Percentiles rank a stretch among this genome's conserved stretches.
These are phyloP conservation scores for Coelopa frigida DNA, from an alignment of 1,140 invertebrate genomes.

Conservation along the genomic window DNA sequence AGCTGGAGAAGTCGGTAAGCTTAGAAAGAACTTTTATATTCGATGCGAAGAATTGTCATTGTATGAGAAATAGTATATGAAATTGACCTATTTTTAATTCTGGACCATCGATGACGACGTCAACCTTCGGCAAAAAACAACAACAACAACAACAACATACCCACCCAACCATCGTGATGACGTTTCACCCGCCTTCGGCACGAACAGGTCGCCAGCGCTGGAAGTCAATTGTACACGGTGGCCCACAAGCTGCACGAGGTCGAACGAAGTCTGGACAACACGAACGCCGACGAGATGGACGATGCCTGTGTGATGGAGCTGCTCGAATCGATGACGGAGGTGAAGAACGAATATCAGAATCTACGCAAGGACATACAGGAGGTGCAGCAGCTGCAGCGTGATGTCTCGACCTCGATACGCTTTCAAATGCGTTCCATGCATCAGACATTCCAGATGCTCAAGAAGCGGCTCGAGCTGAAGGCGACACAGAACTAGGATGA, in stretches of 20 bases:
- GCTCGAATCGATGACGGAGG: constrained; percentile 51
- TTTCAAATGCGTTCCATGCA: constrained; percentile 42
- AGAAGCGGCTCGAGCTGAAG: constrained; percentile 33
- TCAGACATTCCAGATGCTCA: constrained; percentile 39
- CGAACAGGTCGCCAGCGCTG: constrained; percentile 37
- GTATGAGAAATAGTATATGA: too few relatives aligned
- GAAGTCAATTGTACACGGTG: constrained; percentile 40
- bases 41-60: too few relatives aligned
- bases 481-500: neutral
- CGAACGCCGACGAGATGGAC: constrained; percentile 28
- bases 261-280: constrained; percentile 32
- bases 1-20: constrained; percentile 42
- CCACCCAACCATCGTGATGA: too few relatives aligned
- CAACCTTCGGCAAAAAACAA: too few relatives aligned
- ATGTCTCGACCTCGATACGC: constrained; percentile 50
- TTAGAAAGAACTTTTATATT: too few relatives aligned
- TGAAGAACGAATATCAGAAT: constrained; percentile 52
- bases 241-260: constrained; percentile 39
- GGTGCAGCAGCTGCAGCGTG: constrained; percentile 53
- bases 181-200: too few relatives aligned
- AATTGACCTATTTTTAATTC: too few relatives aligned
- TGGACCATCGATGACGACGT: too few relatives aligned
- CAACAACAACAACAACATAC: too few relatives aligned
- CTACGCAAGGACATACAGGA: constrained; percentile 53
- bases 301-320: constrained; percentile 50